A percentile compares a stretch with the other conserved stretches of the same genome.
phyloP scores from a whole-genome alignment of 2,113 vertebrate genomes.

The Halichoerus grypus region DNA sequence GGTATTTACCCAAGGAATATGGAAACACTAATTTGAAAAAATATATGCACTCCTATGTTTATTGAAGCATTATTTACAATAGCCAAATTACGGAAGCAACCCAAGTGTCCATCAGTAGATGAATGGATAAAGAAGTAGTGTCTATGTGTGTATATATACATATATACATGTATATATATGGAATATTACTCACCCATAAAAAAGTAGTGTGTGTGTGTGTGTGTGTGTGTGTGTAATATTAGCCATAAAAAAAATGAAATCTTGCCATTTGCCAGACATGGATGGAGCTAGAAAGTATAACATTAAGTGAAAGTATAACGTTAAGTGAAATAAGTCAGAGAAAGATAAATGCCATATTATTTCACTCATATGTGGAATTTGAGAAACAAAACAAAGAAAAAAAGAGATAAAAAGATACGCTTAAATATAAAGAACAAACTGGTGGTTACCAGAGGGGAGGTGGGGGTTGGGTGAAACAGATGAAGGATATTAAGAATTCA shows the following conservation, averaged over 20 bases:
- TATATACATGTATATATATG: not conserved
- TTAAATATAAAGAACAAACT: not conserved
- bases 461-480: not conserved
- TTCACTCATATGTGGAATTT: not conserved
- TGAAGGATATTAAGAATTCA: not conserved
- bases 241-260: not conserved
- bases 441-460: not conserved
- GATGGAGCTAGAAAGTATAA: not conserved
- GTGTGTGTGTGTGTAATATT: too few relatives aligned
- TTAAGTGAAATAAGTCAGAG: not conserved
- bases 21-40: not conserved
- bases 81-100: not conserved
- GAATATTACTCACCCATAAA: not conserved
- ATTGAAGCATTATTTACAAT: not conserved
- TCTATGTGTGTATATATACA: too few relatives aligned
- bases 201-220: too few relatives aligned
- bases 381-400: not conserved
- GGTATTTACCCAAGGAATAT: not conserved
- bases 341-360: not conserved
- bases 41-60: not conserved
- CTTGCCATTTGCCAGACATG: not conserved
- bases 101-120: not conserved
- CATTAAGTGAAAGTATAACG: not conserved
- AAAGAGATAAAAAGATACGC: not conserved
- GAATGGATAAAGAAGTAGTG: not conserved